Evolutionary conservation across 2,888 invertebrate species (phyloP).

Genomic region (Rutpela maculata): DNA sequence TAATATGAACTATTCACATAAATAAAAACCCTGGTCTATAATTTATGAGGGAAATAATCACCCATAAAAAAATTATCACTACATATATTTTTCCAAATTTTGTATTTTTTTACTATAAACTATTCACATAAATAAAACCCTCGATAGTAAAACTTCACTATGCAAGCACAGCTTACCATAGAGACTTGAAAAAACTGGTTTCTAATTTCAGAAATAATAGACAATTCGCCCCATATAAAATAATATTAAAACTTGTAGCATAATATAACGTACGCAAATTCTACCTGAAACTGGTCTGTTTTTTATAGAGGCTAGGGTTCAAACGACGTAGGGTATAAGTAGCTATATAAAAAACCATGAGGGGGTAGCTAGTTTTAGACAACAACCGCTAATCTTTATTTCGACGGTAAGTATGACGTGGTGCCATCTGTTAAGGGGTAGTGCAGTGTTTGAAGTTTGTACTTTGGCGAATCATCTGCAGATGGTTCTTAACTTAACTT

Average conservation of each 20-base stretch:
- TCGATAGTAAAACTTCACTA: background rate
- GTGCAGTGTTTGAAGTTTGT: constrained; percentile 2
- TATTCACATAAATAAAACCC: background rate
- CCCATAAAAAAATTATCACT: no score
- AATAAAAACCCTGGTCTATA: no score
- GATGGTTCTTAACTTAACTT: constrained; percentile 28
- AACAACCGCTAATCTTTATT: background rate
- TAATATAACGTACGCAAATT: constrained; percentile 25
- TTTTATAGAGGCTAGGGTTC: constrained; percentile 41
- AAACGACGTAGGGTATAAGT: constrained; percentile 27
- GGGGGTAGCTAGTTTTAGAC: constrained; percentile 47
- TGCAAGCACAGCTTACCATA: no score
- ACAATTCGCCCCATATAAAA: no score
- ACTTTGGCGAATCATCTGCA: background rate
- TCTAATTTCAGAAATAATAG: no score
- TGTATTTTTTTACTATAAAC: no score
- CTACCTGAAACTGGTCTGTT: constrained; percentile 37
- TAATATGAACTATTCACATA: no score
- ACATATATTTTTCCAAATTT: no score
- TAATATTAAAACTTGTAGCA: background rate
- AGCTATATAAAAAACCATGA: constrained; percentile 43
- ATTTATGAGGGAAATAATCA: no score
- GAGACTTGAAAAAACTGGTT: no score
- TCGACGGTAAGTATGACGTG: background rate
- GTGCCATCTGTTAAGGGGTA: constrained; percentile 48